Base-by-base conservation (phyloP, 2,888 invertebrate species). In the Chironomus riparius region DNA sequence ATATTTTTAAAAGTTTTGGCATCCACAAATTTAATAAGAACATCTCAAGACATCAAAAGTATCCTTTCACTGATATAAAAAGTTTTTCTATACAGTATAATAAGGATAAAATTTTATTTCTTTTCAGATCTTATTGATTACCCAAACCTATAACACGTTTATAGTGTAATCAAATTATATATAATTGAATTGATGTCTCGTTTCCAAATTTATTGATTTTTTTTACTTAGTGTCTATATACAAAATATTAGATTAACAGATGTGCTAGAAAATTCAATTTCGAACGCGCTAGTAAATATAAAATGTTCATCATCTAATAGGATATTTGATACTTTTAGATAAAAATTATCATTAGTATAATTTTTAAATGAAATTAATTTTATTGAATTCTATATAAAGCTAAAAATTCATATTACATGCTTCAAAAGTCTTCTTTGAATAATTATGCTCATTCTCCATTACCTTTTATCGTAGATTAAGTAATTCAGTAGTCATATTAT, bases 111-210 rank as follows among this genome's bases (percentile, higher is more conserved):
- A 18, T 65, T 65, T 22, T 22, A 65, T 65, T 18, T 15, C 56
- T 56, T 12, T 56, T 7, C 18, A 38, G 38, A 38, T 70, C 56
- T 62, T 72, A 28, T 24, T 71, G 72, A 62, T 72, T 38, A 56
- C 50, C n/a, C 18, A 18, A 28, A 62, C 22, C 61, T 62, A 62
- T 38, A 62, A 70, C 56, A 50, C 70, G 70, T 50, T 70, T 70
- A 70, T 70, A 50, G 50, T 28, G 6, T 70, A 56, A 72, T 72
- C 72, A 72, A 72, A 72, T 72, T 72, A 72, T 62, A 3, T 10
- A n/a, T 72, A 72, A 72, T 72, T 72, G 47, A 72, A 50, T 72
- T 72, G 62, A 72, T 62, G 72, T 72, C 50, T 72, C 72, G 50
- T 38, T 72, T 72, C 61, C 13, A 13, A 1, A 24, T 65, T 62